Percentiles rank a stretch among this genome's conserved stretches.
phyloP scores from a whole-genome alignment of 92 coral and sea anemone genomes.

The Epizoanthus rinbou region DNA sequence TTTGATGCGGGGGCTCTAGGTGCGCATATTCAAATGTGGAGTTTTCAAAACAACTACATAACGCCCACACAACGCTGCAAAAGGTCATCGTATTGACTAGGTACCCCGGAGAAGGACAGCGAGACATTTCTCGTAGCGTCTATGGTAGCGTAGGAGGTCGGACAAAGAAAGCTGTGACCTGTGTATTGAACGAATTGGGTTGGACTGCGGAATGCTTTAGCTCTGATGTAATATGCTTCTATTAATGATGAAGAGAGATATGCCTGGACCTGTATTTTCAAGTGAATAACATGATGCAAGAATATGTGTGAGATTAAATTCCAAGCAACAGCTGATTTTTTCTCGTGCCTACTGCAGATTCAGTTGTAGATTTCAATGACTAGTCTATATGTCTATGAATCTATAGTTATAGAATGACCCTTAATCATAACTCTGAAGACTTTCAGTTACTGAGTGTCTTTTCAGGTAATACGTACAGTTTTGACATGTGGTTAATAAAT shows the following conservation, averaged over 20 bases:
- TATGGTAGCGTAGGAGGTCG: background rate
- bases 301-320: too few relatives aligned
- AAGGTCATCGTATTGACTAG: background rate
- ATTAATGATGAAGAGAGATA: background rate
- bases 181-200: background rate
- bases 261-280: background rate
- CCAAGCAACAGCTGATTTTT: too few relatives aligned
- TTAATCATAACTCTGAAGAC: too few relatives aligned
- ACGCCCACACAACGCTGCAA: conserved; percentile 5
- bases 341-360: too few relatives aligned
- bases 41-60: background rate
- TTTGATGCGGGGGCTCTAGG: too few relatives aligned
- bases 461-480: too few relatives aligned
- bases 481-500: too few relatives aligned
- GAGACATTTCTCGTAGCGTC: background rate
- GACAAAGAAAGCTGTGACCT: background rate
- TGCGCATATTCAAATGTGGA: background rate
- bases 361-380: too few relatives aligned
- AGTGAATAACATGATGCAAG: background rate
- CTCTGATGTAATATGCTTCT: conserved; percentile 1
- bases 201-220: background rate
- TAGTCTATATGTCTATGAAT: too few relatives aligned
- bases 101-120: background rate
- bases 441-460: too few relatives aligned
- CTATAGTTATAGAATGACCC: too few relatives aligned